A percentile compares a stretch with the other conserved stretches of the same genome.
phyloP scores from a whole-genome alignment of 2,888 invertebrate species.

The Diplolepis rosae region DNA sequence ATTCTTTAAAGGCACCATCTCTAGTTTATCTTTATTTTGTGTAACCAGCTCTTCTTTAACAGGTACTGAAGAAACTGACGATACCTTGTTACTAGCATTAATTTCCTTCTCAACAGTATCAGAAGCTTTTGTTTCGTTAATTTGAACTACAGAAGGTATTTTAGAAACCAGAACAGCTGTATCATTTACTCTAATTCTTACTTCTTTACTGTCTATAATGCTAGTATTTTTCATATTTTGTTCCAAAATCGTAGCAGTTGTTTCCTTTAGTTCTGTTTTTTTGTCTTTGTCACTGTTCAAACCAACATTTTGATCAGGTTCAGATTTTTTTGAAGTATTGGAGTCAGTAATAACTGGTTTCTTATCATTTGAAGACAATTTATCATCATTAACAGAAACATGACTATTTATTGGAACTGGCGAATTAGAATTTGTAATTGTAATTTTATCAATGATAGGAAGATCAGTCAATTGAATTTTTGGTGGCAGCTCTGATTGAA shows the following conservation, averaged over 20 bases:
- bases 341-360: not conserved
- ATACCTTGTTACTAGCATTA: not conserved
- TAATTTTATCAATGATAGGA: conserved; percentile 47
- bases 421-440: conserved; percentile 33
- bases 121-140: not conserved
- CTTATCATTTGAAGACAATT: not conserved
- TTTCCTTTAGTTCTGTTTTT: not conserved
- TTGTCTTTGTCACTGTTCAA: not conserved
- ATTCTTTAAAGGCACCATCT: not conserved
- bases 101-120: not conserved
- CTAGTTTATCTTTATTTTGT: not conserved
- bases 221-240: conserved; percentile 5
- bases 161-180: conserved; percentile 50
- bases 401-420: conserved; percentile 1
- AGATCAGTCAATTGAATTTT: conserved; percentile 48
- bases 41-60: not conserved
- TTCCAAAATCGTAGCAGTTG: not conserved
- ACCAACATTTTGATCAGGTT: not conserved
- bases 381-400: not conserved
- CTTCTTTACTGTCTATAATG: conserved; percentile 40
- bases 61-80: not conserved
- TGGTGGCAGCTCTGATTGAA: conserved; percentile 40
- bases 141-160: not conserved
- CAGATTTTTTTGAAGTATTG: not conserved
- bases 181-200: conserved; percentile 51